Conservation (phyloP, 2,888 invertebrate genomes). For the Diarsia dahlii region DNA sequence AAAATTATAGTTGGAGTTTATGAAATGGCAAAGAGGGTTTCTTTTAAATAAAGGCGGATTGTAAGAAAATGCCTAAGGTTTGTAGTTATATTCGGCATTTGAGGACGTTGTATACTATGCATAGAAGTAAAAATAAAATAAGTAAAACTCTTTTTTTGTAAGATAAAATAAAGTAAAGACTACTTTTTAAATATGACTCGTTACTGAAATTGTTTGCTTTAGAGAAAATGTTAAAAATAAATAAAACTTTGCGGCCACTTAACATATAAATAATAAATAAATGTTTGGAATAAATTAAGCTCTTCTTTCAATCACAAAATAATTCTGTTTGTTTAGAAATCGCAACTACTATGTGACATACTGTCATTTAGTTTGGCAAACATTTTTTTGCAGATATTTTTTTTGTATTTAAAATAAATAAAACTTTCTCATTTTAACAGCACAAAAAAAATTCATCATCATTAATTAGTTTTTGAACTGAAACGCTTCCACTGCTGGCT, state of each 20-base stretch:
- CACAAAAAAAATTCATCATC: background rate
- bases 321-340: constrained; percentile 57
- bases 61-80: background rate
- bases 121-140: background rate
- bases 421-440: background rate
- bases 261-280: no score
- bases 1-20: background rate
- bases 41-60: background rate
- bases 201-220: constrained; percentile 35
- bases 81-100: background rate
- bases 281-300: constrained; percentile 30
- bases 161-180: background rate
- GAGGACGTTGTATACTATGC: background rate
- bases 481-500: no score
- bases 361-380: constrained; percentile 2
- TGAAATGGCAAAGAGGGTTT: background rate
- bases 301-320: constrained; percentile 25
- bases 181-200: background rate
- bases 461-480: no score
- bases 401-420: background rate
- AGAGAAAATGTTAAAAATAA: constrained; percentile 32
- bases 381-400: background rate
- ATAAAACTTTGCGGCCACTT: constrained; percentile 18
- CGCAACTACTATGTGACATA: constrained; percentile 37
- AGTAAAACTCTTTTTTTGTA: background rate